These are phyloP conservation scores for Tragelaphus eurycerus DNA, from an alignment of 2,797 vertebrate genomes.

Conservation along the genomic window DNA sequence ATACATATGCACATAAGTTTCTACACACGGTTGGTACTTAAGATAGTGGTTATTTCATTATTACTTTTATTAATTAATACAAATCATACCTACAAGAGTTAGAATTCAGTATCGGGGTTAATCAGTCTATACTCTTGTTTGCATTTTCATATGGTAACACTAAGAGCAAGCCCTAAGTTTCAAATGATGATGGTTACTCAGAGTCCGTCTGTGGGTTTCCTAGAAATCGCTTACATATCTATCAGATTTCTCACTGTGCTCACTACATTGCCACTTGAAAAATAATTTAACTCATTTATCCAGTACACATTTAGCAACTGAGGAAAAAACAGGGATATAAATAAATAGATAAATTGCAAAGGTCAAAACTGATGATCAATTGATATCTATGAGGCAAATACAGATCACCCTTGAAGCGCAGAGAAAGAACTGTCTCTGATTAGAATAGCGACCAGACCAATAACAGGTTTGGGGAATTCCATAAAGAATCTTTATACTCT, in stretches of 20 bases:
- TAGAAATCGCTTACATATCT: not conserved
- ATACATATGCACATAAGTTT: not conserved
- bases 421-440: not conserved
- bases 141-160: not conserved
- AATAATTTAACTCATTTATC: not conserved
- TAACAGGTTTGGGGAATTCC: not conserved
- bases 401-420: not conserved
- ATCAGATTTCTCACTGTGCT: not conserved
- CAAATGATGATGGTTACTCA: not conserved
- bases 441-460: rapidly evolving
- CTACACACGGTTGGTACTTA: not conserved
- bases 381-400: not conserved
- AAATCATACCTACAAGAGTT: not conserved
- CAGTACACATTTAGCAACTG: not conserved
- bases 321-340: not conserved
- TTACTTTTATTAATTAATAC: not conserved
- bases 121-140: not conserved
- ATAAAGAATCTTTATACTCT: not conserved
- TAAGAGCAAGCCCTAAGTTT: not conserved
- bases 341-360: not conserved
- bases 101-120: not conserved
- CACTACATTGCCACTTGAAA: not conserved
- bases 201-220: not conserved
- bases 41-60: not conserved
- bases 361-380: not conserved